Base-by-base conservation (phyloP, 2,113 vertebrate genomes). In the Bathybates hornii region DNA sequence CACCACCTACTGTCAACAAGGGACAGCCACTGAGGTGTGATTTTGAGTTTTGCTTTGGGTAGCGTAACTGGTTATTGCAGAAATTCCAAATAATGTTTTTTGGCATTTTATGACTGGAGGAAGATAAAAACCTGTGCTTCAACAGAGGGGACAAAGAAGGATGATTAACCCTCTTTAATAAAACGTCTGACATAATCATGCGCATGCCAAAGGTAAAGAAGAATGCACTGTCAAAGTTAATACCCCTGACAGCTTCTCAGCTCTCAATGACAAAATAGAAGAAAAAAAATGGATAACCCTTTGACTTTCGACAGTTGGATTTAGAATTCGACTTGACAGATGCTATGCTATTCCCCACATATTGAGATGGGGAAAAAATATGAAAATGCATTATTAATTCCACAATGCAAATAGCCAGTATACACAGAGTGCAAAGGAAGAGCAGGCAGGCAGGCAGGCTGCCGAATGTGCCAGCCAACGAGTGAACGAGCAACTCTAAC, bases 321-420 rank as follows among this genome's bases (percentile, higher is more conserved):
- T 94, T 95, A 84, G 87, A 92, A 94, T 91, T 85, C 29, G 32
- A 79, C 88, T 90, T 96, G 95, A 93, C 95, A 95, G 94, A 94
- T 93, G 91, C 87, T 91, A 66, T 52, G 82, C 89, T 86, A 53
- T 89, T 92, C 84, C 48, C 81, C 59, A 81, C 80, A 91, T 93
- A 86, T 84, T 79, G 80, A 87, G 82, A 89, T 85, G 80, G 73
- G 41, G 41, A 82, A 87, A 83, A 92, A 89, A 82, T 54, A 87
- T 54, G 29, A 87, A 88, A 94, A 95, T 95, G 89, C 88, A 94
- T 94, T 95, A 95, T 95, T 94, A 95, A 96, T 96, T 95, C 91
- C 85, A 90, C 91, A 94, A 92, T 91, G 87, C 80, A 61, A 76
- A 86, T 91, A 89, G 88, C 89, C 94, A 89, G 92, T 89, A 93